Evolutionary conservation across 2,113 vertebrate species (phyloP).

Genomic region (Panthera uncia): DNA sequence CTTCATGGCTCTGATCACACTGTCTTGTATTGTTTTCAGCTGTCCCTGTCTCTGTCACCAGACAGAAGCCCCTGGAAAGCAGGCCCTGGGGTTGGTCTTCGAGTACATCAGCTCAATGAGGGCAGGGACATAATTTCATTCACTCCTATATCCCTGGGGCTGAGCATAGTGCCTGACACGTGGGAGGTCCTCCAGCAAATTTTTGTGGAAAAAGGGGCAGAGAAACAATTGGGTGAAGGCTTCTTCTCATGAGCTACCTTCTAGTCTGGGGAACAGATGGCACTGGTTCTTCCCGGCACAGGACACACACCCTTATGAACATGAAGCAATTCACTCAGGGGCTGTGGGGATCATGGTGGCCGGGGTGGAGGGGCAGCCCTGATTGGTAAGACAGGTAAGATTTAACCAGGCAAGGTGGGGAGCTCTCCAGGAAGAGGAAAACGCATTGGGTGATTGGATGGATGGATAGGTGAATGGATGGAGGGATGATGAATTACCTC

Average conservation of each 20-base stretch:
- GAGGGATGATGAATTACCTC: slow-evolving; percentile 84
- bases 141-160: neutral
- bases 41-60: neutral
- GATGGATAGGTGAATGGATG: neutral
- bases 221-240: neutral
- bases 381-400: neutral
- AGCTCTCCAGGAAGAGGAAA: neutral
- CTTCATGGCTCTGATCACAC: neutral
- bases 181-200: neutral
- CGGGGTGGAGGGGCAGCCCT: neutral
- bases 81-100: neutral
- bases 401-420: neutral
- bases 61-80: neutral
- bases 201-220: neutral
- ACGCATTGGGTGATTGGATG: neutral
- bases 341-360: neutral
- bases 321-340: too few species aligned
- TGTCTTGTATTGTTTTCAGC: neutral
- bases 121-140: neutral
- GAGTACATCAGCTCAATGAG: neutral
- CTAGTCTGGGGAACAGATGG: neutral
- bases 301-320: neutral
- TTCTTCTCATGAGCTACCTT: neutral
- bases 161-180: neutral
- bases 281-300: neutral